Evolutionary conservation across 1,140 invertebrate genomes (phyloP).

Genomic region (Archegozetes longisetosus): DNA sequence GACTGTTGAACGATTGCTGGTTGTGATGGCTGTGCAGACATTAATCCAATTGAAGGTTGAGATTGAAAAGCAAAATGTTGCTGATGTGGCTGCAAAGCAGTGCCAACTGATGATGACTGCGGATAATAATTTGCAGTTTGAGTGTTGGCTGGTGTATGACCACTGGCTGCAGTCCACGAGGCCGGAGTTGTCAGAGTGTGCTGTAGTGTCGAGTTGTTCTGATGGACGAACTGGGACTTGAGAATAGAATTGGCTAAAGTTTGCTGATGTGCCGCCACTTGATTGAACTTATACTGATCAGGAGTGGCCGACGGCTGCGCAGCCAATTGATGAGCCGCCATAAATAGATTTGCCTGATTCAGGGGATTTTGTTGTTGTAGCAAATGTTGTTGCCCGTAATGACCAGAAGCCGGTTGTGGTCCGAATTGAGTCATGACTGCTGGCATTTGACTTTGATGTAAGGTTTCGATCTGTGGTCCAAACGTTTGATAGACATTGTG

Average conservation of each 20-base stretch:
- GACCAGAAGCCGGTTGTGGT: not conserved
- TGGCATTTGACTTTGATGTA: too few relatives aligned
- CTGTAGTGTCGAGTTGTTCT: conserved; percentile 30
- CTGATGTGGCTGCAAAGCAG: conserved; percentile 19
- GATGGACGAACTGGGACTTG: conserved; percentile 20
- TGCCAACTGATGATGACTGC: conserved; percentile 14
- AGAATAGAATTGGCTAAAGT: conserved; percentile 22
- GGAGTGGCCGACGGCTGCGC: conserved; percentile 34
- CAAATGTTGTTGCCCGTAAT: not conserved
- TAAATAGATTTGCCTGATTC: conserved; percentile 34
- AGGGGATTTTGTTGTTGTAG: conserved; percentile 27
- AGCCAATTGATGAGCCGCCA: conserved; percentile 43
- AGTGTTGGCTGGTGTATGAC: conserved; percentile 26
- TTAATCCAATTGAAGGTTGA: conserved; percentile 19
- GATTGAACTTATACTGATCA: conserved; percentile 3
- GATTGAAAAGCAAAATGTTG: conserved; percentile 18
- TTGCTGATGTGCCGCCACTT: not conserved
- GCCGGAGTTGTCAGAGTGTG: too few relatives aligned
- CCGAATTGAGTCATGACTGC: conserved; percentile 18
- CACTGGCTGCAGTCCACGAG: conserved; percentile 37
- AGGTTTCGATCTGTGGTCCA: conserved; percentile 20
- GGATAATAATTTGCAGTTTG: conserved; percentile 20
- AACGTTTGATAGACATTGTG: not conserved
- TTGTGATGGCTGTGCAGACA: conserved; percentile 18
- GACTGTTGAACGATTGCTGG: conserved; percentile 15